Evolutionary conservation across 1,140 invertebrate species (phyloP).

Genomic region (Charaxes varanes): DNA sequence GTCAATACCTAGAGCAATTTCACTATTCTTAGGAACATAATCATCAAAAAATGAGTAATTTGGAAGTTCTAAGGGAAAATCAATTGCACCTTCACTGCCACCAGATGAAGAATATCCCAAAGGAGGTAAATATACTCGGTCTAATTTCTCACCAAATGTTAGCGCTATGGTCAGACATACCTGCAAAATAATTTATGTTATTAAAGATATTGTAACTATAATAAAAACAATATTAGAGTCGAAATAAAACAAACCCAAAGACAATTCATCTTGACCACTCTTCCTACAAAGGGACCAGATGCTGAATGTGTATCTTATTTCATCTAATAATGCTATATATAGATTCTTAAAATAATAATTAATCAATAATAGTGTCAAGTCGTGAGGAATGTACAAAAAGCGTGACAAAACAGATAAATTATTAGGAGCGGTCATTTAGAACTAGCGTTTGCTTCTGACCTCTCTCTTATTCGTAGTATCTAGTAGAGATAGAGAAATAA

Average conservation of each 20-base stretch:
- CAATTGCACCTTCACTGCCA: conserved; percentile 23
- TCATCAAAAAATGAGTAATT: conserved; percentile 18
- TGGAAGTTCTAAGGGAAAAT: conserved; percentile 34
- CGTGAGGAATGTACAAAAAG: too few species aligned
- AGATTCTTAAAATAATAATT: too few species aligned
- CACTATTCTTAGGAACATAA: not conserved
- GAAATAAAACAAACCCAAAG: not conserved
- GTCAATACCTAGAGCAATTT: too few species aligned
- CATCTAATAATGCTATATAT: too few species aligned
- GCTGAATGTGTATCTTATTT: too few species aligned
- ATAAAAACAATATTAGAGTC: not conserved
- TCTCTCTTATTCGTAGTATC: too few species aligned
- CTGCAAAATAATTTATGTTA: conserved; percentile 10
- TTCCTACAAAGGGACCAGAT: too few species aligned
- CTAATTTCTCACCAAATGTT: conserved; percentile 33
- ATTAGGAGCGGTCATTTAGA: conserved; percentile 44
- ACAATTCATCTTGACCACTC: too few species aligned
- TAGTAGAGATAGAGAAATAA: too few species aligned
- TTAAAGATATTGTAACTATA: too few species aligned
- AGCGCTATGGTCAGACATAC: conserved; percentile 23
- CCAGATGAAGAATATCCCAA: conserved; percentile 34
- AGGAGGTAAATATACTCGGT: conserved; percentile 46
- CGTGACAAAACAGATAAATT: conserved; percentile 50
- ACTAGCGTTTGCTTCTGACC: too few species aligned
- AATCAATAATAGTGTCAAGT: too few species aligned